A percentile compares a stretch with the other conserved stretches of the same genome.
Evolutionary conservation across 2,113 vertebrate genomes (phyloP).

Genomic region (Sylvietta virens): DNA sequence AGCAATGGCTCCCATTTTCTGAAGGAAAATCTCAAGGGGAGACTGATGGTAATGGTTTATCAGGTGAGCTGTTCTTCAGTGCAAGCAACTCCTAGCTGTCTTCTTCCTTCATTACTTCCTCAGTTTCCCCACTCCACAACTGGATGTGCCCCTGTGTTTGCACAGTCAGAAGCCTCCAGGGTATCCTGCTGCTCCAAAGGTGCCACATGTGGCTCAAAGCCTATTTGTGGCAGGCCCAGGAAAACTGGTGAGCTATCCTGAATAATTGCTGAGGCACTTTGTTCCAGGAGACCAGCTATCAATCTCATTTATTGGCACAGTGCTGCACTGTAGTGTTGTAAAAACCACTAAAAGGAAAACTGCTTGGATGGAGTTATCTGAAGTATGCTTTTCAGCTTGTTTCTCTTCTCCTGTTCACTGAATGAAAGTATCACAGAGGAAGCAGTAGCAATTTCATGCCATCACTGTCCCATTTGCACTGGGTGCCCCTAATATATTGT

Average conservation of each 20-base stretch:
- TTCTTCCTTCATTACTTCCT: background rate
- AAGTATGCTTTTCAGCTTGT: background rate
- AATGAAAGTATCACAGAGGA: fast-evolving
- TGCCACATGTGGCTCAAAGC: background rate
- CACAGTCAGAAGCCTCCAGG: background rate
- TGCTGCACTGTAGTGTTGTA: background rate
- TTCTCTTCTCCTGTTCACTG: background rate
- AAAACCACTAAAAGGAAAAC: background rate
- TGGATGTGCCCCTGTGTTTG: background rate
- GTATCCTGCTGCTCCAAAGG: background rate
- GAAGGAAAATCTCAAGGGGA: fast-evolving
- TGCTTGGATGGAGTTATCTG: background rate
- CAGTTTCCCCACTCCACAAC: background rate
- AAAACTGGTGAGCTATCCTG: background rate
- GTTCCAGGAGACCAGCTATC: background rate
- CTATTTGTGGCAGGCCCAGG: background rate
- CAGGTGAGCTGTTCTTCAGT: background rate
- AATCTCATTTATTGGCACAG: background rate
- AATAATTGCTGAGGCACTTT: background rate
- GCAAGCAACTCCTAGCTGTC: background rate
- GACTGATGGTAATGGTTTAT: fast-evolving
- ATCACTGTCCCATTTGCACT: background rate
- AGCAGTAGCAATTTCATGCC: background rate
- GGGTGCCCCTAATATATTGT: background rate
- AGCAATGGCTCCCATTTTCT: background rate